Evolutionary conservation across 2,797 vertebrate genomes (phyloP), one percentile per base, ranked within the genome.

Genomic region (Leptatherina wallacei): DNA sequence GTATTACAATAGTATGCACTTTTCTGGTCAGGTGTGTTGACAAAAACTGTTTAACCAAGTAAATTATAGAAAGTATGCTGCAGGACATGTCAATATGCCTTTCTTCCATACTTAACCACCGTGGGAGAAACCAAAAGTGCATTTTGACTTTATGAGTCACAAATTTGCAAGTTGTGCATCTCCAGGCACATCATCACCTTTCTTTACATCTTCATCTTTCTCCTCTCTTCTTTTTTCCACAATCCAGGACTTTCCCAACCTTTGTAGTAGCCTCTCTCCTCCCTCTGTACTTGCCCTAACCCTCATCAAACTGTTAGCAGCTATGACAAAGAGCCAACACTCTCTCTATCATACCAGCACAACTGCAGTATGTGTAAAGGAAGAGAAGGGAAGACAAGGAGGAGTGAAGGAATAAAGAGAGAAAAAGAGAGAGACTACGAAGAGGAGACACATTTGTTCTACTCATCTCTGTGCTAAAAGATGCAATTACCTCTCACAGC

Each of bases 401-500:
- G 69, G 73, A 60, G 35, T 47, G 69, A 71, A 69, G 55, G 47
- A 69, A 63, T 55, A 83, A 71, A 71, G 49, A 65, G 27, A 67
- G 70, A 60, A 69, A 47, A 73, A 64, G 77, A 66, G 85, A 72
- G 73, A 70, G 73, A 77, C 71, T 70, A 81, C 73, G 75, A 78
- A 81, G 76, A 71, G 80, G 85, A 88, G 85, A 91, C 95, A 96
- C 97, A 99, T 99, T 99, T 98, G 98, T 99, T 98, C 97, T 98
- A 97, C 97, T 99, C 98, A 99, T 97, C 96, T 95, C 86, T 73
- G 96, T 94, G 96, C 96, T 99, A 98, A 99, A 92, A 98, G 97
- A 98, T 97, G 98, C 98, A 98, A 99, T 99, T 99, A 99, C 97
- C 97, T 96, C 97, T 93, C 91, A 91, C 88, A 97, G 97, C 96